These are phyloP conservation scores for Gulo gulo DNA, from an alignment of 2,113 vertebrate species.

Conservation along the genomic window DNA sequence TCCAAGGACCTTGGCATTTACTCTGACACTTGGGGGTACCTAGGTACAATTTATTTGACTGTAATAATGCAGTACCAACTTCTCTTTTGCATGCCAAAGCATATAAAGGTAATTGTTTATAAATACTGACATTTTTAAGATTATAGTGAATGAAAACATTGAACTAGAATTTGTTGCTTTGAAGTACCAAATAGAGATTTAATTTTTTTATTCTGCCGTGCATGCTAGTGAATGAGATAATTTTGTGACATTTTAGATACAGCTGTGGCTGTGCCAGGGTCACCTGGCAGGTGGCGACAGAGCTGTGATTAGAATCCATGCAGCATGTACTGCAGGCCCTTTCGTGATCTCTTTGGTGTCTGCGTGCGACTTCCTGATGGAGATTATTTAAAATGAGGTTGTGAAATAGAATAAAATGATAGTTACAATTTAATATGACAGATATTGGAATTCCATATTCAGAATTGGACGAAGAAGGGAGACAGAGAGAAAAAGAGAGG, in stretches of 20 bases:
- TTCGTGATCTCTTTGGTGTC: not conserved
- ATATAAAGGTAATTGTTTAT: not conserved
- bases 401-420: not conserved
- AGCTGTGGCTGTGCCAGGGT: not conserved
- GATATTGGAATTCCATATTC: not conserved
- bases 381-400: not conserved
- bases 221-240: not conserved
- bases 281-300: not conserved
- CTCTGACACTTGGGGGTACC: not conserved
- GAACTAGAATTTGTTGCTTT: conserved; percentile 1
- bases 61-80: not conserved
- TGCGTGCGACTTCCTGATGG: not conserved
- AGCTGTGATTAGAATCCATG: not conserved
- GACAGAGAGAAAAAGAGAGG: not conserved
- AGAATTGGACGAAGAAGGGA: not conserved
- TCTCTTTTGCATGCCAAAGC: not conserved
- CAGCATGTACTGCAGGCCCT: not conserved
- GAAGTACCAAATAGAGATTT: not conserved
- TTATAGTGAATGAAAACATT: conserved; percentile 9
- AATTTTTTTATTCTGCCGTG: not conserved
- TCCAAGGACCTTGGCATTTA: not conserved
- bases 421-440: not conserved
- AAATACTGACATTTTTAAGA: conserved; percentile 31
- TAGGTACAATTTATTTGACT: not conserved
- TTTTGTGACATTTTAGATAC: not conserved